These are phyloP conservation scores for Sacculina carcini DNA, from an alignment of 2,888 invertebrate genomes.

Conservation along the genomic window DNA sequence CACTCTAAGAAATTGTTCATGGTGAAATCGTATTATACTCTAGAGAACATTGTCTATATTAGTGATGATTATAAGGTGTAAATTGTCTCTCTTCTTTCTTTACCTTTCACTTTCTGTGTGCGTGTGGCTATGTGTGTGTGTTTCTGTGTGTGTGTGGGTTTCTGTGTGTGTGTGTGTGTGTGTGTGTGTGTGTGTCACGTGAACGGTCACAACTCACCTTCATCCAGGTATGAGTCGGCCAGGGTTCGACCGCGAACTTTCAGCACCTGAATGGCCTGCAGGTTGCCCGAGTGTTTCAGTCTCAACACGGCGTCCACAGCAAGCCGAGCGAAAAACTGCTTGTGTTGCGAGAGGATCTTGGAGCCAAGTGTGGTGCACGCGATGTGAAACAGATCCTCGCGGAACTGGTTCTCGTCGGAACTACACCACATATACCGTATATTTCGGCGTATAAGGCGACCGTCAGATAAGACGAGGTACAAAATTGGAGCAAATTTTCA, in stretches of 20 bases:
- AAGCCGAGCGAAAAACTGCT: conserved; percentile 79
- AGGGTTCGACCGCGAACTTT: conserved; percentile 84
- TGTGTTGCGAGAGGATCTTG: conserved; percentile 89
- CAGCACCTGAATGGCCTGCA: conserved; percentile 88
- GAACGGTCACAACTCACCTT: conserved; percentile 20
- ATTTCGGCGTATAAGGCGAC: too few species aligned
- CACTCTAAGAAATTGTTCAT: too few species aligned
- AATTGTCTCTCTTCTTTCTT: too few species aligned
- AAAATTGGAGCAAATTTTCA: too few species aligned
- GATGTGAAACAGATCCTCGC: conserved; percentile 76
- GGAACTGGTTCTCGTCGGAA: conserved; percentile 43
- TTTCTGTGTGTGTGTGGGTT: too few species aligned
- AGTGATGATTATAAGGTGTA: too few species aligned
- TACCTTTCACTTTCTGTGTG: too few species aligned
- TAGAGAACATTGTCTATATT: too few species aligned
- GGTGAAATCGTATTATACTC: too few species aligned
- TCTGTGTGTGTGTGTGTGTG: too few species aligned
- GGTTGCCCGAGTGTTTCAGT: conserved; percentile 78
- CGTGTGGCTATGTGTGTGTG: too few species aligned
- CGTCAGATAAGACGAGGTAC: too few species aligned
- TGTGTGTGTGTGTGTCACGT: background rate
- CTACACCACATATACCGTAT: conserved; percentile 18
- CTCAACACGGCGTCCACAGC: conserved; percentile 86
- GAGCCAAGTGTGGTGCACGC: conserved; percentile 92
- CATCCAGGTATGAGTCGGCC: conserved; percentile 82